Percentiles rank a stretch among this genome's conserved stretches.
Evolutionary conservation across 1,140 invertebrate genomes (phyloP).

Genomic region (Anoplophora glabripennis): DNA sequence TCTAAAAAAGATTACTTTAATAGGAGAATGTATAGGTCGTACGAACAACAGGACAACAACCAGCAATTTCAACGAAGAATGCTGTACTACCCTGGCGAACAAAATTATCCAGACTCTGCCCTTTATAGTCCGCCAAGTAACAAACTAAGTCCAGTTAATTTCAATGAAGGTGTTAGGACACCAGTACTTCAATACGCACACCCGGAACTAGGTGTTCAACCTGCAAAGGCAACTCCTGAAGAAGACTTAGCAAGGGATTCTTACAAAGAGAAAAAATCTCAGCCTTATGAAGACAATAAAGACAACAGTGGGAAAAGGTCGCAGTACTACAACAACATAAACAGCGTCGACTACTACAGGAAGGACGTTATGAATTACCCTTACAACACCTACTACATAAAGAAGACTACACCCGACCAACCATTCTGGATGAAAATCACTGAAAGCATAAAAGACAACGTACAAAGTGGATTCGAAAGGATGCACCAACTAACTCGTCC

Average conservation of each 20-base stretch:
- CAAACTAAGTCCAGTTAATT: constrained; percentile 52
- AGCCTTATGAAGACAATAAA: too few relatives aligned
- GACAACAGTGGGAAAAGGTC: background rate
- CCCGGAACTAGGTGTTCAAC: constrained; percentile 72
- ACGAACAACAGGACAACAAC: constrained; percentile 47
- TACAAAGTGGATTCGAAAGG: constrained; percentile 66
- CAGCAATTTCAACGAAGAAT: constrained; percentile 64
- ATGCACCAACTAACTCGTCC: constrained; percentile 68
- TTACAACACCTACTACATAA: constrained; percentile 53
- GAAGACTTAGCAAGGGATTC: constrained; percentile 35
- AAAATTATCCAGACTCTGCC: constrained; percentile 59
- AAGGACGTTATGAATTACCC: constrained; percentile 53
- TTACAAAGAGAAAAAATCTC: background rate
- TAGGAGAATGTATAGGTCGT: constrained; percentile 52
- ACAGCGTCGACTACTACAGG: constrained; percentile 52
- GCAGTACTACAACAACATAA: constrained; percentile 48
- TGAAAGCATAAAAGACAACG: constrained; percentile 67
- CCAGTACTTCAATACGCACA: constrained; percentile 76
- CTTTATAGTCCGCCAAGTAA: constrained; percentile 56
- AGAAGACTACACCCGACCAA: constrained; percentile 52
- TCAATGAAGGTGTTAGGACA: constrained; percentile 66
- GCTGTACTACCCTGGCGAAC: constrained; percentile 59
- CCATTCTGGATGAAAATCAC: constrained; percentile 71
- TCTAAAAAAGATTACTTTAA: constrained; percentile 56
- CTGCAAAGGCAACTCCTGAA: constrained; percentile 58